Base-by-base conservation (phyloP, 2,888 invertebrate species). In the Nematopogon swammerdamellus region DNA sequence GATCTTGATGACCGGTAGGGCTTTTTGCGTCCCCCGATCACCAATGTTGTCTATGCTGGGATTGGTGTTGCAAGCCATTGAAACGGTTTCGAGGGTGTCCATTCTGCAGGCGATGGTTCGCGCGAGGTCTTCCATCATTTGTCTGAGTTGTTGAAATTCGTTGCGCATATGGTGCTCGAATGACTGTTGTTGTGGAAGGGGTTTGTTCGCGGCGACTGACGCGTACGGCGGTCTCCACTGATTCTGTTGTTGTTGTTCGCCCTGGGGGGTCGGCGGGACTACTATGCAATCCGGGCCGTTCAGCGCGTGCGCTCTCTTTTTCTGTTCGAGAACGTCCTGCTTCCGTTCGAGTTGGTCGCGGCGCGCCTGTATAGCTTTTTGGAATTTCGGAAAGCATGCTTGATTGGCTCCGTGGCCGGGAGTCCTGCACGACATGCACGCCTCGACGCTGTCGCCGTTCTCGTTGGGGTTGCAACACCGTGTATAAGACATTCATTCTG, bases 1-100 rank as follows among this genome's bases (percentile, higher is more conserved):
- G 51, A 51, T 52, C 25, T 25, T 25, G 25, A 25, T 25, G 25
- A 25, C 25, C 25, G 25, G 25, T 25, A 25, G 25, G 25, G 25
- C 25, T 25, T 25, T 25, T 25, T 25, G 25, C 25, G 25, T 4
- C 25, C 25, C 5, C 25, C 25, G 25, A 25, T 25, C 25, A 25
- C 25, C 25, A 8, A 4, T 25, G 5, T 25, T 25, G 25, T 25
- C 25, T 25, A 4, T 25, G 25, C 25, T 25, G 25, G 25, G 8
- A 25, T 25, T 25, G 25, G 4, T 25, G 25, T 25, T 25, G 25
- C 25, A 25, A 25, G 8, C 25, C 25, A 25, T 25, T 25, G 25
- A 25, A 25, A 25, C 25, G 25, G 25, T 25, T 25, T 25, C 44
- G 18, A 18, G 44, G 44, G 4, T 43, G 44, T 43, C 14, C 44